Conservation (phyloP, 2,113 vertebrate species). For the Delphinus delphis region DNA sequence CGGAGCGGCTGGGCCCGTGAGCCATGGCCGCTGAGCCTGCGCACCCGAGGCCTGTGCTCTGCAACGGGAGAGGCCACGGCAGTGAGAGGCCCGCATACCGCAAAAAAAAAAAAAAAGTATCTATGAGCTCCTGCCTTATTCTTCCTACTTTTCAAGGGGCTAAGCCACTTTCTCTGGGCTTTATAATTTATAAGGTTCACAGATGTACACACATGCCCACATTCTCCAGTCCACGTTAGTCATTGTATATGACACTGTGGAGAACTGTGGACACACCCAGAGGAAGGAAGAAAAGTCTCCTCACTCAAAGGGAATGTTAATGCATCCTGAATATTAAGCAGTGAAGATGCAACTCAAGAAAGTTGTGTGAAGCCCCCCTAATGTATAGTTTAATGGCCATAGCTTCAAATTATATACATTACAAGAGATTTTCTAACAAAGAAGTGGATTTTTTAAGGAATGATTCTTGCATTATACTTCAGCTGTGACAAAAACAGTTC, state of each 20-base stretch:
- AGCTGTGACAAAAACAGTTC: not conserved
- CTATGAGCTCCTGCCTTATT: not conserved
- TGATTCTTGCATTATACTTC: not conserved
- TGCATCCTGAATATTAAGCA: not conserved
- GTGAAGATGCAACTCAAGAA: not conserved
- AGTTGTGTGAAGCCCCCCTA: not conserved
- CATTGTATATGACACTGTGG: not conserved
- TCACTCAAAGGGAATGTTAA: not conserved
- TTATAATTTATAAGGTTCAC: not conserved
- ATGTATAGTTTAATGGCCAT: not conserved
- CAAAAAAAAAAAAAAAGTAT: not conserved
- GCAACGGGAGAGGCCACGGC: too few species aligned
- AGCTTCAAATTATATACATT: not conserved
- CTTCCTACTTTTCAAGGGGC: not conserved
- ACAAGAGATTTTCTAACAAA: not conserved
- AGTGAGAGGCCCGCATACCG: too few species aligned
- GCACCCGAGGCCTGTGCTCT: too few species aligned
- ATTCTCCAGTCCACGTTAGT: not conserved
- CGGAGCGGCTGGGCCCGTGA: too few species aligned
- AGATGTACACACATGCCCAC: too few species aligned
- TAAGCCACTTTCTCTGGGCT: not conserved
- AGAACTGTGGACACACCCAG: not conserved
- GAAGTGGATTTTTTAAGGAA: not conserved
- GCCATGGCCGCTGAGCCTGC: too few species aligned
- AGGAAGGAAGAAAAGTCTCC: not conserved